Conservation (phyloP, 2,113 vertebrate species). For the Desmodus rotundus region DNA sequence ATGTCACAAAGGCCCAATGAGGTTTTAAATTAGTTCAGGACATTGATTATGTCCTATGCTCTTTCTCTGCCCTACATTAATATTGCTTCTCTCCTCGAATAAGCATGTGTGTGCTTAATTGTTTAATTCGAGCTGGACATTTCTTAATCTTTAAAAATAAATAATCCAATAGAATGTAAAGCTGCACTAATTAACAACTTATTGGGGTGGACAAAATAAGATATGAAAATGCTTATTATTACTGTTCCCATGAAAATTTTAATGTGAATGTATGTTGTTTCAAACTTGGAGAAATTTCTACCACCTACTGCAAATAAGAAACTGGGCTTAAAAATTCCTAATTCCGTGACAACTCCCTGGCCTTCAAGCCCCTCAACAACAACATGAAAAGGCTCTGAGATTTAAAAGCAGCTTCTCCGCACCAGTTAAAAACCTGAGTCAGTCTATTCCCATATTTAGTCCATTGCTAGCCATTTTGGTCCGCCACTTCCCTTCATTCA, state of each 20-base stretch:
- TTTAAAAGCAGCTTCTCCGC: neutral
- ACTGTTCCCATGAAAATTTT: neutral
- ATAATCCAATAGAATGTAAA: neutral
- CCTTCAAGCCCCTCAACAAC: neutral
- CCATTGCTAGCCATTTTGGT: neutral
- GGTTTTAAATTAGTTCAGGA: neutral
- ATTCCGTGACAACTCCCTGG: neutral
- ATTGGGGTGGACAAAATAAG: neutral
- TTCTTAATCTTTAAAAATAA: neutral
- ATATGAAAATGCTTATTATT: neutral
- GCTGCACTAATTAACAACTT: neutral
- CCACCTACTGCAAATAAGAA: neutral
- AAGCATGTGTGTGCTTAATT: neutral
- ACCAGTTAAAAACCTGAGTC: neutral
- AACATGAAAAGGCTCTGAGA: neutral
- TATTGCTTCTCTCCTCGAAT: neutral
- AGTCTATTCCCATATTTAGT: neutral
- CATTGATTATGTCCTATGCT: neutral
- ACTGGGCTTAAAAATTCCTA: neutral
- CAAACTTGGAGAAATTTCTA: neutral
- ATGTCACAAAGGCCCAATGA: neutral
- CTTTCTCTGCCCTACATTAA: neutral
- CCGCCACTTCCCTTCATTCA: neutral
- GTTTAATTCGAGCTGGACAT: neutral
- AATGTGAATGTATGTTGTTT: neutral